Evolutionary conservation across 2,888 invertebrate genomes (phyloP).

Genomic region (Rotaria magnacalcarata): DNA sequence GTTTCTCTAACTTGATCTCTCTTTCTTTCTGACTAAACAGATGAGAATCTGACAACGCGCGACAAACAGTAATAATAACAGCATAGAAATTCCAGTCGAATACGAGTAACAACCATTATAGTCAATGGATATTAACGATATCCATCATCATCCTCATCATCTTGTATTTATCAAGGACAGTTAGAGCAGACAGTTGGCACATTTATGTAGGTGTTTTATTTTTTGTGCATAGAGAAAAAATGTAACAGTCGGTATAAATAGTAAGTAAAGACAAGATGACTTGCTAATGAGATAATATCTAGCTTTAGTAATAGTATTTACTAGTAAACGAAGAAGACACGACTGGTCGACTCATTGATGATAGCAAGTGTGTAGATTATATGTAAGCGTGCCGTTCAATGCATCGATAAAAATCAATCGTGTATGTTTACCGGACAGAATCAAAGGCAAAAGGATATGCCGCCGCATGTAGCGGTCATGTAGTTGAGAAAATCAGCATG

Average conservation of each 20-base stretch:
- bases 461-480: neutral
- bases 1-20: slow-evolving; percentile 26
- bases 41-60: neutral
- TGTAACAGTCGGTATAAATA: no score
- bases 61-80: neutral
- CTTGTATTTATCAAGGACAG: neutral
- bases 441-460: neutral
- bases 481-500: slow-evolving; percentile 18
- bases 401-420: slow-evolving; percentile 3
- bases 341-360: neutral
- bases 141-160: neutral
- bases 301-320: neutral
- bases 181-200: slow-evolving; percentile 3
- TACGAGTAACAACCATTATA: neutral
- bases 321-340: neutral
- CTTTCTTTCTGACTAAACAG: neutral
- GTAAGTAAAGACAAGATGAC: neutral
- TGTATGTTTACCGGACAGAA: neutral
- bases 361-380: neutral
- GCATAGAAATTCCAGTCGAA: neutral
- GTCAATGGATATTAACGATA: neutral
- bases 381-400: neutral
- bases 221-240: neutral
- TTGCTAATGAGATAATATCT: slow-evolving; percentile 5
- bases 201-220: neutral